Evolutionary conservation across 2,797 vertebrate species (phyloP).

Genomic region (Dendrocincla tyrannina): DNA sequence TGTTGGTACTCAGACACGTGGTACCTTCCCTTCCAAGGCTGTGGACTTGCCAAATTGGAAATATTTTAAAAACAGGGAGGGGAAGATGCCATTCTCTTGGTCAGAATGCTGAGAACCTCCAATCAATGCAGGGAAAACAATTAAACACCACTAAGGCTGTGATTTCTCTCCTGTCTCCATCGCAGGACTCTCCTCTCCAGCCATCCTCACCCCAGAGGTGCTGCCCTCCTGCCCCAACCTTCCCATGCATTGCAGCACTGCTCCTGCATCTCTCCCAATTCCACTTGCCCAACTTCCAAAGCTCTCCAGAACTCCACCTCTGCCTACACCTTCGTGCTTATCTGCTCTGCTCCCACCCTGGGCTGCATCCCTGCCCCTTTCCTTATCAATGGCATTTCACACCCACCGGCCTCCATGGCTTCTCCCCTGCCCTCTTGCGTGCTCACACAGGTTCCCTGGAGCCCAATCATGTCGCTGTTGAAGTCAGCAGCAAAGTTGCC

Average conservation of each 20-base stretch:
- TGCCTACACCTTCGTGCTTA: slow-evolving; percentile 54
- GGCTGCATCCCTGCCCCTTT: slow-evolving; percentile 50
- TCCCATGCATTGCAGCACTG: slow-evolving; percentile 9
- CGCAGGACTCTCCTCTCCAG: background rate
- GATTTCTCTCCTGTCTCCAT: background rate
- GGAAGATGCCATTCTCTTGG: background rate
- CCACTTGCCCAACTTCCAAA: slow-evolving; percentile 56
- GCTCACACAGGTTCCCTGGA: slow-evolving; percentile 42
- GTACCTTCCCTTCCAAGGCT: background rate
- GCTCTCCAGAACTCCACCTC: slow-evolving; percentile 59
- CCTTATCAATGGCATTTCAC: slow-evolving; percentile 62
- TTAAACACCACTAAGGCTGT: background rate
- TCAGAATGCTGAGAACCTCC: background rate
- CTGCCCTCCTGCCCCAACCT: background rate
- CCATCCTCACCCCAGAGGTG: background rate
- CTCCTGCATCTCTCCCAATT: slow-evolving; percentile 47
- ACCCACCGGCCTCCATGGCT: slow-evolving; percentile 72
- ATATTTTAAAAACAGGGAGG: background rate
- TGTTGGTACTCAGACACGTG: accelerated
- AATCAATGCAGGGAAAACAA: background rate
- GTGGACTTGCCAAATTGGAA: background rate
- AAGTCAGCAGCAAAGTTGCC: background rate
- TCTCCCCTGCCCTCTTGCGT: slow-evolving; percentile 29
- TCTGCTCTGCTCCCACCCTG: slow-evolving; percentile 56
- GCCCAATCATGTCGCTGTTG: background rate